phyloP scores from a whole-genome alignment of 1,140 invertebrate genomes.

The Drosophila takahashii region DNA sequence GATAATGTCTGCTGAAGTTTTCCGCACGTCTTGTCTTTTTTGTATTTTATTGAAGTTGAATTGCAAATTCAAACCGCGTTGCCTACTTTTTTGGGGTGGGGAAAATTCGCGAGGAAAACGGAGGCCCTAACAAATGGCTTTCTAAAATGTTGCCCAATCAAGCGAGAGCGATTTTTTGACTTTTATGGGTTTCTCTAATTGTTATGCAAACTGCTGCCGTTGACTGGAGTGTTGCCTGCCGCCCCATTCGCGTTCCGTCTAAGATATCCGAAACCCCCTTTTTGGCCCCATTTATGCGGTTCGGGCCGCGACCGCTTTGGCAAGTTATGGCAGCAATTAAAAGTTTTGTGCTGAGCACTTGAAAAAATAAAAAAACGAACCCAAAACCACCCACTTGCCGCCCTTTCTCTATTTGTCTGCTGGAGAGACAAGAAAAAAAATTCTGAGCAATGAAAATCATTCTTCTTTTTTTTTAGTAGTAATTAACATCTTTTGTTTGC shows the following conservation, averaged over 20 bases:
- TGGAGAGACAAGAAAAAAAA: constrained; percentile 3
- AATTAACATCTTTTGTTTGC: constrained; percentile 48
- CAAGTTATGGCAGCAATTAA: constrained; percentile 77
- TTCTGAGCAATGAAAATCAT: constrained; percentile 26
- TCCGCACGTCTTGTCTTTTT: background rate
- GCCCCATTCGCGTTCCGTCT: background rate
- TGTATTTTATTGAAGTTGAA: constrained; percentile 32
- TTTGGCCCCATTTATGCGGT: constrained; percentile 52
- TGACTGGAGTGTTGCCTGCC: constrained; percentile 31
- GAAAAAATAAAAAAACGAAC: constrained; percentile 29
- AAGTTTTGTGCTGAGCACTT: constrained; percentile 62
- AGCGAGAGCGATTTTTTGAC: constrained; percentile 56
- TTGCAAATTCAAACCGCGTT: constrained; percentile 39
- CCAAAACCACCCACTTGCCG: constrained; percentile 27
- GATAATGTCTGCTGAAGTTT: constrained; percentile 13
- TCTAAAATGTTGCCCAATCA: constrained; percentile 58
- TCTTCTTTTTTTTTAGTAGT: constrained; percentile 17
- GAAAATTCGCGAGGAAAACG: background rate
- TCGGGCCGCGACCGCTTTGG: constrained; percentile 49
- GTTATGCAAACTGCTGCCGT: constrained; percentile 65
- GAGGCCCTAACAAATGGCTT: constrained; percentile 39
- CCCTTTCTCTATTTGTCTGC: constrained; percentile 22
- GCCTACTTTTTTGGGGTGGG: constrained; percentile 47
- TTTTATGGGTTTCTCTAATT: constrained; percentile 70
- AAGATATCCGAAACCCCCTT: constrained; percentile 20